Evolutionary conservation across 2,113 vertebrate species (phyloP), one percentile per base, ranked within the genome.

Genomic region (Dascyllus trimaculatus): DNA sequence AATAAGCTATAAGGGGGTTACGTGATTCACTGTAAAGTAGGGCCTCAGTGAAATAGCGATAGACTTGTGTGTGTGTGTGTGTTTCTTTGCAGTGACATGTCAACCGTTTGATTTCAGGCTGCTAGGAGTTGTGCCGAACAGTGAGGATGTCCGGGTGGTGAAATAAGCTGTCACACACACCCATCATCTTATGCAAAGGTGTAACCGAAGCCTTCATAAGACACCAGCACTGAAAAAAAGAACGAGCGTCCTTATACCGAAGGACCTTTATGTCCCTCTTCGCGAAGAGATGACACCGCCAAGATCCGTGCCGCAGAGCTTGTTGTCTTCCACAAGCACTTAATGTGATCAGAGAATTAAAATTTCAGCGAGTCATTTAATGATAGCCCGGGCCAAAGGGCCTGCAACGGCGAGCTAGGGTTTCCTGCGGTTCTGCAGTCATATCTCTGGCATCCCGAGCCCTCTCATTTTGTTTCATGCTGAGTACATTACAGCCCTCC

Each of bases 311-410:
- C 80, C 62, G 67, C 93, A 88, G 93, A 94, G 93, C 94, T 95
- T 89, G 80, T 92, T 93, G 93, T 94, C 88, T 94, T 95, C 92
- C 83, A 85, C 56, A 94, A 93, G 94, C 94, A 94, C 95, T 96
- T 95, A 94, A 93, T 92, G 94, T 94, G 95, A 96, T 96, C 93
- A 96, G 95, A 95, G 92, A 93, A 93, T 95, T 96, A 95, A 96
- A 95, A 93, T 96, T 96, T 95, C 89, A 95, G 72, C 83, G 82
- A 92, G 91, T 93, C 94, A 80, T 90, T 92, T 93, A 92, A 93
- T 91, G 90, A 93, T 66, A 79, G 81, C 88, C 69, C 32, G 35
- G 38, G 77, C 80, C 84, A 91, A 85, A 84, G 90, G 89, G 68
- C 82, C 82, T 60, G 69, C 74, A 74, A 71, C 46, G 58, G 70